Evolutionary conservation across 2,797 vertebrate genomes (phyloP), one percentile per base, ranked within the genome.

Genomic region (Cynodonichthys magdalenae): DNA sequence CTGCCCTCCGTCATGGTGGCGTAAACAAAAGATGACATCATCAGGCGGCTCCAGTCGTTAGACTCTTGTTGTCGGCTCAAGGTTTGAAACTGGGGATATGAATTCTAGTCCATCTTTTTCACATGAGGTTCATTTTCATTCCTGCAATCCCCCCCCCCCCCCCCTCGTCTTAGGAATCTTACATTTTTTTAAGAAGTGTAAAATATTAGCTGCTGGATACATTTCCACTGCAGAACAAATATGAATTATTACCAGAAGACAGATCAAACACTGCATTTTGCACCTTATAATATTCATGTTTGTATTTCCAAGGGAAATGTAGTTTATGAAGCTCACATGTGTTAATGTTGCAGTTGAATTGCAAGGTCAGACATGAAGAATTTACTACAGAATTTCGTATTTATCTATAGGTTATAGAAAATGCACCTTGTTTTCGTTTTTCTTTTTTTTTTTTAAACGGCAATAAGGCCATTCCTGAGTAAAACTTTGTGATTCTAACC

Each of bases 331-430:
- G 90, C 81, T 94, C 92, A 39, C 36, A 95, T 92, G 89, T 82
- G 90, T 92, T 93, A 94, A 92, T 94, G 89, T 92, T 91, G 92
- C 93, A 94, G 91, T 94, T 95, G 93, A 95, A 93, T 94, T 96
- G 95, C 92, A 95, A 96, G 93, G 92, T 93, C 92, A 92, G 89
- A 89, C 77, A 83, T 82, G 82, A 89, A 74, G 80, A 71, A 92
- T 92, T 92, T 92, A 90, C 69, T 86, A 85, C 74, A 75, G 87
- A 85, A 85, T 77, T 85, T 84, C 84, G 87, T 81, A 74, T 82
- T 68, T 71, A 59, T 79, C 65, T 83, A 67, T 67, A 76, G 71
- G 42, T 82, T 70, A 81, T 74, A 77, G 71, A 59, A 78, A 84
- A 63, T 75, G 75, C 82, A 86, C 78, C 80, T 78, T 27, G 61